Base-by-base conservation (phyloP, 2,888 invertebrate genomes). In the Aphelenchoides bicaudatus region DNA sequence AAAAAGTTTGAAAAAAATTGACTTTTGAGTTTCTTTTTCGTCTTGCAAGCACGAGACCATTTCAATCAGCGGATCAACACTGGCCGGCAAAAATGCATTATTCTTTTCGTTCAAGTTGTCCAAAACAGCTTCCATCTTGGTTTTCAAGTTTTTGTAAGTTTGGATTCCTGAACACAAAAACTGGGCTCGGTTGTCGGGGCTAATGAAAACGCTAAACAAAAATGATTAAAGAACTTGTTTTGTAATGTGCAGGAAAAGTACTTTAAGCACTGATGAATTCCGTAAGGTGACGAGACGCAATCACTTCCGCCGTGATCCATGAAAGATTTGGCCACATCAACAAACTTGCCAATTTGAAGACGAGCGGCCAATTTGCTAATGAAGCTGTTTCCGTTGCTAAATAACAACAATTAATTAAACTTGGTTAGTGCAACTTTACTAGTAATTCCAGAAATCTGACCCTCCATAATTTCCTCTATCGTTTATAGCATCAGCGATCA, bases 141-240 rank as follows among this genome's bases (percentile, higher is more conserved):
- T 8, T n/a, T 43, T 25, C 21, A 21, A 43, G 16, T 43, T 25
- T 10, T 19, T 19, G 43, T 21, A 43, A 10, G 16, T n/a, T n/a
- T 43, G 43, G 21, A 43, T 10, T 8, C 43, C 43, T 10, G 43
- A 6, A n/a, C 43, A 43, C 43, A 43, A 6, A n/a, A n/a, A 21
- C 43, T 19, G 16, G 10, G 16, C 21, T 6, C 43, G 43, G 23
- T 19, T 25, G 23, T 43, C 43, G 8, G 43, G 43, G 6, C 43
- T 43, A 25, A 43, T 21, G 25, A 10, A 34, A 34, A n/a, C n/a
- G n/a, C n/a, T n/a, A n/a, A n/a, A n/a, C n/a, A n/a, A n/a, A n/a
- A n/a, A n/a, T n/a, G n/a, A n/a, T n/a, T n/a, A n/a, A n/a, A n/a
- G n/a, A n/a, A n/a, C n/a, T n/a, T n/a, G n/a, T n/a, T n/a, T n/a